Conservation (phyloP, 2,888 invertebrate genomes). For the Quadriops clusia region DNA sequence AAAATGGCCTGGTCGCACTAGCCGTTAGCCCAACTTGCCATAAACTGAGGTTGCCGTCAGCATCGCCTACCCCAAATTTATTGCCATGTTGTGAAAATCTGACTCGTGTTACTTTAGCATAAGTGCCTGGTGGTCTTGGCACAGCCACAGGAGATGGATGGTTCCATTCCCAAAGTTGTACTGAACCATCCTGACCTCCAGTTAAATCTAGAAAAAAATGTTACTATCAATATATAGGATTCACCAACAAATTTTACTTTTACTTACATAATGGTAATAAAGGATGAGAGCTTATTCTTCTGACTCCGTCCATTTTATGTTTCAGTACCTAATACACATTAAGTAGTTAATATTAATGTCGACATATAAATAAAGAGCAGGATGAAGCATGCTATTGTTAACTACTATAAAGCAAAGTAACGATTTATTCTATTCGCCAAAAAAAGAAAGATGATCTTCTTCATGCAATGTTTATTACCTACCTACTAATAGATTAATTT, state of each 20-base stretch:
- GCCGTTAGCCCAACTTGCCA: slow-evolving; percentile 83
- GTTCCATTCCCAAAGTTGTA: slow-evolving; percentile 97
- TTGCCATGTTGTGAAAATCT: slow-evolving; percentile 94
- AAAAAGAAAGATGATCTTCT: no score
- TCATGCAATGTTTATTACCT: no score
- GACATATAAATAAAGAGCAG: no score
- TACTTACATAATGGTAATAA: slow-evolving; percentile 88
- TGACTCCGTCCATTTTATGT: slow-evolving; percentile 87
- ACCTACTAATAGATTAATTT: no score
- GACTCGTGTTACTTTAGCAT: slow-evolving; percentile 91
- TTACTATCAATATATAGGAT: slow-evolving; percentile 3
- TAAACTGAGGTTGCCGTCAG: slow-evolving; percentile 90
- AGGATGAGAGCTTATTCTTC: slow-evolving; percentile 93
- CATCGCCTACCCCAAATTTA: slow-evolving; percentile 96
- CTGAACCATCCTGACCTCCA: slow-evolving; percentile 92
- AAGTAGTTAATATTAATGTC: no score
- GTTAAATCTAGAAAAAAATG: slow-evolving; percentile 61
- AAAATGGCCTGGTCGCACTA: slow-evolving; percentile 68
- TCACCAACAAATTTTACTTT: slow-evolving; percentile 3
- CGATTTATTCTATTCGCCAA: no score
- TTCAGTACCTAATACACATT: slow-evolving; percentile 63
- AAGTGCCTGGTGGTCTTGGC: slow-evolving; percentile 87
- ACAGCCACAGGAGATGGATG: slow-evolving; percentile 83
- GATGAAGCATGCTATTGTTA: no score
- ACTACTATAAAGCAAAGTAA: no score